phyloP scores from a whole-genome alignment of 2,797 vertebrate genomes.

The Sebastes matsubarae region DNA sequence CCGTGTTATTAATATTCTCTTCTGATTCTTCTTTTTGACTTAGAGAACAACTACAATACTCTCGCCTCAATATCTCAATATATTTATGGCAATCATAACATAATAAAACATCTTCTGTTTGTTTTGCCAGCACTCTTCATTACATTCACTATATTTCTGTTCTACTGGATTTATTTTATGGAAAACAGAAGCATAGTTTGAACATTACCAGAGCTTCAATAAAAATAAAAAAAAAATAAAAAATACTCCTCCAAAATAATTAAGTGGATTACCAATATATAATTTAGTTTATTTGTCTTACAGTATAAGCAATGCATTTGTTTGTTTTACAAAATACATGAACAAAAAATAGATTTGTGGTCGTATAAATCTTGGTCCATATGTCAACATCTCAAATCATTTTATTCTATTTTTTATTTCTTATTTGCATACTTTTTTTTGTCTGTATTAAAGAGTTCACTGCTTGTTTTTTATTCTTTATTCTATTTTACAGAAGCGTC shows the following conservation, averaged over 20 bases:
- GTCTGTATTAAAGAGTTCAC: too few species aligned
- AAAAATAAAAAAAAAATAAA: neutral
- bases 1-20: neutral
- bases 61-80: neutral
- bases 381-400: neutral
- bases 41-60: neutral
- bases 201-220: neutral
- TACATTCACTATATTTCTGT: neutral
- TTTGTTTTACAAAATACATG: neutral
- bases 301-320: neutral
- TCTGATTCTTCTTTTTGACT: neutral
- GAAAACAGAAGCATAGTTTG: neutral
- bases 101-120: neutral
- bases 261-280: neutral
- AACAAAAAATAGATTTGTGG: neutral
- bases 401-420: too few species aligned
- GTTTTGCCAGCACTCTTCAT: neutral
- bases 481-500: too few species aligned
- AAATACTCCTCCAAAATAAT: neutral
- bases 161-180: neutral
- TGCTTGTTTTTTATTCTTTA: too few species aligned
- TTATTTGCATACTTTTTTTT: too few species aligned
- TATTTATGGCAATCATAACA: neutral
- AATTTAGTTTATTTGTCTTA: neutral
- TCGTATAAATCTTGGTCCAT: neutral